phyloP scores from a whole-genome alignment of 2,113 vertebrate genomes.

The Oreochromis aureus region DNA sequence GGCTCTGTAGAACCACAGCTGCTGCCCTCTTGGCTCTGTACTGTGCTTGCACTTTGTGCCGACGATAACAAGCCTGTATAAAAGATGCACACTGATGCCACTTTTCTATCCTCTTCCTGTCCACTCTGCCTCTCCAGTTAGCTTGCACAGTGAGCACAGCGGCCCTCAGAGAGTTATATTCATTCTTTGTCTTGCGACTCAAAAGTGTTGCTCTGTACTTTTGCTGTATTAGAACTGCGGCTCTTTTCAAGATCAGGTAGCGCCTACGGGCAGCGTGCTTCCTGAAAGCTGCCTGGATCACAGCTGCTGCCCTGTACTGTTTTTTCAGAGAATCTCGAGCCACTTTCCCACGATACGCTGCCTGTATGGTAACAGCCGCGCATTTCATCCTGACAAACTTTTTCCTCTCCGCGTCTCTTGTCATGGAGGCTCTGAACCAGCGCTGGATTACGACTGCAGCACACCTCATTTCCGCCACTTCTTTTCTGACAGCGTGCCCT shows the following conservation, averaged over 20 bases:
- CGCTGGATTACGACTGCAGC: constrained; percentile 77
- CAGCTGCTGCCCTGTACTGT: constrained; percentile 61
- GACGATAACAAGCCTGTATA: constrained; percentile 80
- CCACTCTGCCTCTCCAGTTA: constrained; percentile 73
- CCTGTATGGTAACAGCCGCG: constrained; percentile 77
- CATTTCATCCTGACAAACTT: constrained; percentile 62
- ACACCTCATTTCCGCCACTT: constrained; percentile 41
- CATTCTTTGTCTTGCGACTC: constrained; percentile 44
- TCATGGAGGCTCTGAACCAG: constrained; percentile 72
- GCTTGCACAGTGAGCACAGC: constrained; percentile 73
- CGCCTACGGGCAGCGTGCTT: constrained; percentile 50
- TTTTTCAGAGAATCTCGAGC: constrained; percentile 63
- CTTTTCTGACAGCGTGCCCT: constrained; percentile 60
- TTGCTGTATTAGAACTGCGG: constrained; percentile 70
- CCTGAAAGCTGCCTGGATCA: constrained; percentile 80
- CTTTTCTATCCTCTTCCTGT: constrained; percentile 62
- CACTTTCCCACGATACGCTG: constrained; percentile 73
- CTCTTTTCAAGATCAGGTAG: constrained; percentile 53
- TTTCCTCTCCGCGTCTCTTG: constrained; percentile 32
- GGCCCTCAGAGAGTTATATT: constrained; percentile 47
- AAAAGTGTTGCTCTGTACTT: constrained; percentile 66
- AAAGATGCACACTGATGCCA: constrained; percentile 60
- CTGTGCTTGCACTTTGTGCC: constrained; percentile 46
- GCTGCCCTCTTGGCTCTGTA: constrained; percentile 70
- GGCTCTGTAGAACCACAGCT: constrained; percentile 69